These are phyloP conservation scores for Atlantisia rogersi DNA, from an alignment of 2,113 vertebrate species.

Conservation along the genomic window DNA sequence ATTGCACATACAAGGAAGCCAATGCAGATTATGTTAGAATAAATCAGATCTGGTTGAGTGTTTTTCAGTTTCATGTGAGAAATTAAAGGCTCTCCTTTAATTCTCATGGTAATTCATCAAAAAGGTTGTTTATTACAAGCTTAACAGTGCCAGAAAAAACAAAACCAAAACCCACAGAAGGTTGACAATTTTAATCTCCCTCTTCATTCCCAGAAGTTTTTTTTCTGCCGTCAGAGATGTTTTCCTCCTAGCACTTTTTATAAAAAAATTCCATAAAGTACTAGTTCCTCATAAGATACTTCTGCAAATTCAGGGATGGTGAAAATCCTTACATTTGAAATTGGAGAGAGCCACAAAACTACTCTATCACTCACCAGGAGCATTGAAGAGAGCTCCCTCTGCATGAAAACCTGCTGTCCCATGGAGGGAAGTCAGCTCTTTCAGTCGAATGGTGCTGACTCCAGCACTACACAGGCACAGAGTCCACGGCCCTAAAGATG, in stretches of 20 bases:
- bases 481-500: not conserved
- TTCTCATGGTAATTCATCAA: not conserved
- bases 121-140: not conserved
- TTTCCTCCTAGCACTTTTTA: not conserved
- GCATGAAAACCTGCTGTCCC: not conserved
- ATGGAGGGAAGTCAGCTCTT: not conserved
- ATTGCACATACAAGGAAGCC: not conserved
- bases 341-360: not conserved
- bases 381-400: not conserved
- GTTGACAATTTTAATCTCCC: not conserved
- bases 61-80: not conserved
- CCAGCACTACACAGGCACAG: not conserved
- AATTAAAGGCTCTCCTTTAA: not conserved
- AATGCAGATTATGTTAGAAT: not conserved
- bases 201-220: not conserved
- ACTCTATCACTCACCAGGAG: not conserved
- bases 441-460: not conserved
- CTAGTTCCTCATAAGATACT: not conserved
- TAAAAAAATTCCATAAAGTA: not conserved
- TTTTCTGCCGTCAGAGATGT: not conserved
- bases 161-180: not conserved
- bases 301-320: not conserved
- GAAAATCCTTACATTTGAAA: not conserved
- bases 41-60: not conserved
- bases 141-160: not conserved